phyloP scores from a whole-genome alignment of 2,888 invertebrate species.

The Volucella inanis region DNA sequence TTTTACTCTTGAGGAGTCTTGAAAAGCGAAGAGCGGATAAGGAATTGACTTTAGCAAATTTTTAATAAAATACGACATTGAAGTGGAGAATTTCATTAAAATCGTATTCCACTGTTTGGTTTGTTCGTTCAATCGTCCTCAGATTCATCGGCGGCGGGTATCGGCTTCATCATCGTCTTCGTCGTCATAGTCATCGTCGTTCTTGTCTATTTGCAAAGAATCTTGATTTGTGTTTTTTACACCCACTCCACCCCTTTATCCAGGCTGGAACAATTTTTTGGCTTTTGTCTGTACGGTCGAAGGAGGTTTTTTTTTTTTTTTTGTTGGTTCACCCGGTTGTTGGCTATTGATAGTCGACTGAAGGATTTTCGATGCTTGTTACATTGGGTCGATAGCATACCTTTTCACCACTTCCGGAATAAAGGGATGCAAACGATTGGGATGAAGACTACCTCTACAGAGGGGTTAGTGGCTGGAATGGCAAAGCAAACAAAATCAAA shows the following conservation, averaged over 20 bases:
- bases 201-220: constrained; percentile 73
- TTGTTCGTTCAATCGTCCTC: constrained; percentile 69
- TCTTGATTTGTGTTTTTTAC: constrained; percentile 63
- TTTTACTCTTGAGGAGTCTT: constrained; percentile 76
- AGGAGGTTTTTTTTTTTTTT: constrained; percentile 46
- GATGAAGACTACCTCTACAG: neutral
- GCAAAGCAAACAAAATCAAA: constrained; percentile 73
- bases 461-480: constrained; percentile 42
- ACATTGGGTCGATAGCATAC: constrained; percentile 74
- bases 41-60: constrained; percentile 78
- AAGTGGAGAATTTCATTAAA: constrained; percentile 78
- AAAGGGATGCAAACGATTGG: constrained; percentile 65
- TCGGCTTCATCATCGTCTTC: constrained; percentile 19
- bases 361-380: constrained; percentile 67
- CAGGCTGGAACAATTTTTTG: constrained; percentile 56
- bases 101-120: constrained; percentile 72
- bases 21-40: constrained; percentile 75
- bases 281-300: constrained; percentile 46
- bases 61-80: constrained; percentile 79
- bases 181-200: constrained; percentile 22
- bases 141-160: constrained; percentile 47
- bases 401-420: constrained; percentile 69
- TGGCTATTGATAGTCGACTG: constrained; percentile 63
- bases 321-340: constrained; percentile 22
- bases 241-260: constrained; percentile 29